These are phyloP conservation scores for Drosophila pseudoananassae DNA, from an alignment of 1,140 invertebrate species.

Conservation along the genomic window DNA sequence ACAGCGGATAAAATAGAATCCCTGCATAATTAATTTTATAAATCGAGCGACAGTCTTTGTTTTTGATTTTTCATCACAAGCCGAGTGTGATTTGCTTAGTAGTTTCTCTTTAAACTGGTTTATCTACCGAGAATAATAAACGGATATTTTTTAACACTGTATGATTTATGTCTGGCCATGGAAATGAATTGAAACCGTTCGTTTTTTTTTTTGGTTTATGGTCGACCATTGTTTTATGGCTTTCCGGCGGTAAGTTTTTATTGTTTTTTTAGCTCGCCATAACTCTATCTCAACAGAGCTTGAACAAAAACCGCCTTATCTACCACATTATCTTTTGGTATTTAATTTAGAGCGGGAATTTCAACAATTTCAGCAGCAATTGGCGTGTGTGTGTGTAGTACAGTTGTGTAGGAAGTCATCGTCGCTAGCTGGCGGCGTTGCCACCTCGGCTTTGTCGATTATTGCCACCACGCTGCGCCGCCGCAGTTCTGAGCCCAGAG, in stretches of 20 bases:
- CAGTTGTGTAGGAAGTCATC: no score
- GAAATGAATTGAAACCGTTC: constrained; percentile 29
- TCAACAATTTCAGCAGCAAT: no score
- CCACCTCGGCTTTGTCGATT: no score
- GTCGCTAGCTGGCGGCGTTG: no score
- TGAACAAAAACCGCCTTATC: constrained; percentile 6
- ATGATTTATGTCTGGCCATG: constrained; percentile 10
- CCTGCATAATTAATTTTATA: constrained; percentile 7
- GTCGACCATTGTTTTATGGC: constrained; percentile 7
- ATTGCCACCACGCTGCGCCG: no score
- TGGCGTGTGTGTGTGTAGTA: no score
- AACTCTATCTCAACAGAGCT: neutral
- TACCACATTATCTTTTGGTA: constrained; percentile 12
- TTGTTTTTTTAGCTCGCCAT: neutral
- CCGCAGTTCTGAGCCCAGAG: no score
- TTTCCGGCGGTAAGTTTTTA: constrained; percentile 10
- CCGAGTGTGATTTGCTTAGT: neutral
- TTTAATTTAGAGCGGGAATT: constrained; percentile 45
- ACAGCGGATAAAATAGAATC: neutral
- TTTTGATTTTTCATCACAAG: constrained; percentile 12
- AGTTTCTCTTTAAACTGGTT: constrained; percentile 4
- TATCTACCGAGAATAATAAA: constrained; percentile 14
- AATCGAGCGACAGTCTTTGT: constrained; percentile 1
- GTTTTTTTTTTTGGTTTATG: constrained; percentile 18
- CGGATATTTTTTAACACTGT: neutral